Conservation (phyloP, 2,113 vertebrate genomes). For the Tenrec ecaudatus region DNA sequence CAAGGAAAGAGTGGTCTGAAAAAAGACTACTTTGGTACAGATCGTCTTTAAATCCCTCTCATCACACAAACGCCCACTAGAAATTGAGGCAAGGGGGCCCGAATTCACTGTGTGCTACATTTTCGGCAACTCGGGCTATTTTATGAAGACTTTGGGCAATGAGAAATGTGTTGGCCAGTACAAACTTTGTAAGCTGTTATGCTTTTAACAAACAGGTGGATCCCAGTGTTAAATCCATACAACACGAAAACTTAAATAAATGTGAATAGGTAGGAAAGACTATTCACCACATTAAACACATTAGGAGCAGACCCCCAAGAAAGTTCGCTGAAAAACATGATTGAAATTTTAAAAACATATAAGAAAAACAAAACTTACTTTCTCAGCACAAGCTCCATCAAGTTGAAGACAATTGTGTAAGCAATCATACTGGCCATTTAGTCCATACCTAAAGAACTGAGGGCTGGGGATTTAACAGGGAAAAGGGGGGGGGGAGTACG, state of each 20-base stretch:
- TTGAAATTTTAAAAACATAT: too few species aligned
- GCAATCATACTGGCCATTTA: too few species aligned
- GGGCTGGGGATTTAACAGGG: too few species aligned
- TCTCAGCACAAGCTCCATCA: too few species aligned
- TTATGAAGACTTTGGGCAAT: background rate
- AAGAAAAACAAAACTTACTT: too few species aligned
- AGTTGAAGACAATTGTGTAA: too few species aligned
- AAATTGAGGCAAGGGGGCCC: background rate
- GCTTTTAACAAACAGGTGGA: background rate
- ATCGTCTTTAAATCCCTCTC: background rate
- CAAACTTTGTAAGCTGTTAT: background rate
- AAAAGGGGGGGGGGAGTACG: too few species aligned
- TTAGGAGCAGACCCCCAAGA: too few species aligned
- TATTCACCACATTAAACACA: background rate
- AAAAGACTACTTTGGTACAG: slow-evolving; percentile 1
- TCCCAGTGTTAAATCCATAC: background rate
- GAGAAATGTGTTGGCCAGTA: background rate
- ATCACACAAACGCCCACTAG: background rate
- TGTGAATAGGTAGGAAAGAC: slow-evolving; percentile 11
- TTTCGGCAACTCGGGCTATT: background rate
- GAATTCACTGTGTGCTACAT: background rate
- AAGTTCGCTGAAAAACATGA: too few species aligned
- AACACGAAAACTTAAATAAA: slow-evolving; percentile 22
- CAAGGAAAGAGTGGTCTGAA: background rate
- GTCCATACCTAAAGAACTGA: too few species aligned